Evolutionary conservation across 2,113 vertebrate species (phyloP), one percentile per base, ranked within the genome.

Genomic region (Amazona guildingii): DNA sequence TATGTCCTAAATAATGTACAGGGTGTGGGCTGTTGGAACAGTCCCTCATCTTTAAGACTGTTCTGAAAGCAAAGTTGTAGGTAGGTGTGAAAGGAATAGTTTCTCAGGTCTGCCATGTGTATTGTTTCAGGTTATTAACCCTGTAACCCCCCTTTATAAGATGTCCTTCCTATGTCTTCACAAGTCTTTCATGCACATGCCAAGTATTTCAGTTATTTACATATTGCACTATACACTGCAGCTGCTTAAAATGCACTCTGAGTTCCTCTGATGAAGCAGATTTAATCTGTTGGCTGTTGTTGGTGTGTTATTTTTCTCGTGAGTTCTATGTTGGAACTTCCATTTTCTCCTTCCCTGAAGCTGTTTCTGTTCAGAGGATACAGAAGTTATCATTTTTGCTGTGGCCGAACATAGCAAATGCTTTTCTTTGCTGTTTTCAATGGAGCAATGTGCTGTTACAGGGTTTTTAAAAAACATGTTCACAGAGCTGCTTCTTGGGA

Each of bases 201-300:
- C 33, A 75, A 85, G 10, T 85, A 49, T 46, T 85, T 68, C 28
- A 52, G 35, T 64, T 55, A 15, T 61, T 70, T 79, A 33, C 18
- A 19, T 21, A 49, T 5, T 14, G 6, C 31, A 37, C 25, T 0
- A 0, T n/a, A 48, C 18, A 4, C 39, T 33, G 9, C 9, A 18
- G 21, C 21, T 14, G 20, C 54, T 35, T 83, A 62, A 52, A 87
- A 64, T 41, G 49, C 7, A 17, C 5, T 35, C 37, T 28, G 54
- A 48, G 4, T 82, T 86, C n/a, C 31, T 78, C 67, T n/a, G 14
- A 48, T 17, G 59, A 78, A 79, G 43, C 10, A 39, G 37, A 33
- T 37, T 62, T 0, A 15, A 64, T 92, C 51, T 43, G 15, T 43
- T 59, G 9, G 10, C 37, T 66, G 5, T 43, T 69, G 5, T 37